Evolutionary conservation across 2,797 vertebrate genomes (phyloP).

Genomic region (Lycodopsis pacificus): DNA sequence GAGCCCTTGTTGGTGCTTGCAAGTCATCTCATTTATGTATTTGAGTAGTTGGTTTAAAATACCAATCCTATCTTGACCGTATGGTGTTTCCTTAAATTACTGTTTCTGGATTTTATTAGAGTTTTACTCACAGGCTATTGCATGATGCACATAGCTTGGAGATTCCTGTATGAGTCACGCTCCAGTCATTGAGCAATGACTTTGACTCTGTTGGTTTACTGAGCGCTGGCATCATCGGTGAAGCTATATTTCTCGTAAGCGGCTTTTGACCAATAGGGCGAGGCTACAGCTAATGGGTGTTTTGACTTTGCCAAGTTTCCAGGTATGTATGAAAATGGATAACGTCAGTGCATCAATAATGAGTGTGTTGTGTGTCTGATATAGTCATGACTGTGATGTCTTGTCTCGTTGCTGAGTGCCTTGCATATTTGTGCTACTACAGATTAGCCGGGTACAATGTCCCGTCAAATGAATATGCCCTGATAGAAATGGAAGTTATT

Average conservation of each 20-base stretch:
- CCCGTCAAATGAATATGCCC: not conserved
- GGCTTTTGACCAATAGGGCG: slow-evolving; percentile 49
- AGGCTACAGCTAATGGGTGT: slow-evolving; percentile 42
- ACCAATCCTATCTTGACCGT: not conserved
- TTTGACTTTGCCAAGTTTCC: slow-evolving; percentile 49
- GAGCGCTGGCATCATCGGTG: slow-evolving; percentile 17
- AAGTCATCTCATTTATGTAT: not conserved
- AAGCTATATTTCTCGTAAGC: slow-evolving; percentile 12
- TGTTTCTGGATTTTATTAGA: not conserved
- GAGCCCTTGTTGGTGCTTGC: not conserved
- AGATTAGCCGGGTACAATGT: not conserved
- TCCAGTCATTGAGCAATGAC: slow-evolving; percentile 41
- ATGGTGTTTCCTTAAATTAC: slow-evolving; percentile 3
- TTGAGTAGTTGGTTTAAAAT: slow-evolving; percentile 2
- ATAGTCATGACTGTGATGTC: not conserved
- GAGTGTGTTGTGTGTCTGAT: slow-evolving; percentile 8
- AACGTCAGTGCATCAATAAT: slow-evolving; percentile 9
- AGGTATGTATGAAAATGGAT: slow-evolving; percentile 21
- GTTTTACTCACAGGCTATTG: not conserved
- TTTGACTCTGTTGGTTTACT: slow-evolving; percentile 44
- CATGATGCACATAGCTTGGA: slow-evolving; percentile 15
- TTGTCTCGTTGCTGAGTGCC: slow-evolving; percentile 10
- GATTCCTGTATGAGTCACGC: slow-evolving; percentile 57
- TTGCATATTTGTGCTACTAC: slow-evolving; percentile 9
- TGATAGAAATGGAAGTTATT: not conserved